Evolutionary conservation across 2,888 invertebrate genomes (phyloP), one percentile per base, ranked within the genome.

Genomic region (Amitus sp.): DNA sequence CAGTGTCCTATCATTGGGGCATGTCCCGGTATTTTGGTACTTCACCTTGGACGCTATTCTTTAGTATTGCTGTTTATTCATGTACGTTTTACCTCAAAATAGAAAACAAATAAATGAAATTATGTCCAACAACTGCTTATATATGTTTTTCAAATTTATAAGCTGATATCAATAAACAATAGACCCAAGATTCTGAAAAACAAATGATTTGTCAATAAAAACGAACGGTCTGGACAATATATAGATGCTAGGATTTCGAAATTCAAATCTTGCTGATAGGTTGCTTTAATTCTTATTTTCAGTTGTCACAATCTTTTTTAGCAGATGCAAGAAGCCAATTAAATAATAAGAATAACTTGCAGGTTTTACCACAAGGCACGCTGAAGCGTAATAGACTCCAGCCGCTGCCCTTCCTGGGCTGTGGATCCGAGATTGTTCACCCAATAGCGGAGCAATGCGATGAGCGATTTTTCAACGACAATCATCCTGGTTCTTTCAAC

Each of bases 371-470:
- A 15, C 82, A 80, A 69, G 79, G 77, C 58, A 80, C 80, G 15
- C 71, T 82, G 55, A 82, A 78, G 61, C 76, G 82, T 49, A 81
- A 80, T 63, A 80, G 79, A 62, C 67, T 82, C 23, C 78, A 80
- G 55, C 66, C 81, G 63, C 69, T 82, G 66, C 63, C 63, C 1
- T 42, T 19, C 20, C 20, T 42, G 19, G 87, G 86, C 30, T 89
- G 89, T 69, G 90, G 90, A 10, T 90, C 91, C 1, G 91, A 92
- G 80, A 90, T 91, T 56, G 88, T 92, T 1, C 93, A 93, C 80
- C 93, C 94, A 2, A 93, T 94, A 69, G 93, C 91, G 0, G 94
- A 94, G 82, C 92, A 92, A 77, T 89, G 90, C 0, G 93, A 92
- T 73, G 93, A 93, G 80, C 90, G 84, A 79, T 77, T 79, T 66